Percentiles rank a stretch among this genome's conserved stretches.
Conservation (phyloP, 2,888 invertebrate genomes). For the Anagyrus pseudococci region DNA sequence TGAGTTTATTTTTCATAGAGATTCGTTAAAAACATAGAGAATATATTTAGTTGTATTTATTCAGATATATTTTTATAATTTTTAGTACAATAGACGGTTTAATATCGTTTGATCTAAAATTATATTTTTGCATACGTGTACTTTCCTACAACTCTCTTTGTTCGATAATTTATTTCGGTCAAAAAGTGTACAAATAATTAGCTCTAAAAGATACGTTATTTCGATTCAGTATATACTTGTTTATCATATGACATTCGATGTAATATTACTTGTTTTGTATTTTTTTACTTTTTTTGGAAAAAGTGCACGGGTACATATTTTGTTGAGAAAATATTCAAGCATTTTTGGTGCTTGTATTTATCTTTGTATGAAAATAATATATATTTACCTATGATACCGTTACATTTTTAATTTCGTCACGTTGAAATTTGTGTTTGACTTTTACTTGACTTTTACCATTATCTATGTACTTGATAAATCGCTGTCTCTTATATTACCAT, state of each 20-base stretch:
- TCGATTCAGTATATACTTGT: not conserved
- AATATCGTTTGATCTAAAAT: conserved; percentile 19
- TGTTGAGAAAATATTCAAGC: conserved; percentile 31
- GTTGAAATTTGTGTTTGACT: no score
- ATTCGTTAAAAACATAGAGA: conserved; percentile 19
- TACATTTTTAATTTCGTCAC: conserved; percentile 12
- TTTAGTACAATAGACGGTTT: not conserved
- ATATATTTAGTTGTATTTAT: conserved; percentile 11
- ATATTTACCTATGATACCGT: conserved; percentile 16
- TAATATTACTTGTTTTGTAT: not conserved
- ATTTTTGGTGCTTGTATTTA: conserved; percentile 19
- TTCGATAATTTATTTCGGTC: conserved; percentile 22
- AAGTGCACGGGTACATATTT: conserved; percentile 23
- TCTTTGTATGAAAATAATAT: conserved; percentile 30
- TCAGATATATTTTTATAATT: not conserved
- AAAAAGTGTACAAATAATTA: conserved; percentile 31
- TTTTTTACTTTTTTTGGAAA: conserved; percentile 1
- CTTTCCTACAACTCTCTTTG: conserved; percentile 19
- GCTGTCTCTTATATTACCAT: no score
- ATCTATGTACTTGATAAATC: no score
- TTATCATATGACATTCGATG: conserved; percentile 24
- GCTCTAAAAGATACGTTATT: conserved; percentile 28
- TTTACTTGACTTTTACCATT: no score
- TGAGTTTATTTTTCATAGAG: conserved; percentile 8
- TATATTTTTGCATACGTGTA: conserved; percentile 19